Evolutionary conservation across 2,797 vertebrate genomes (phyloP).

Genomic region (Nannoperca obscura): DNA sequence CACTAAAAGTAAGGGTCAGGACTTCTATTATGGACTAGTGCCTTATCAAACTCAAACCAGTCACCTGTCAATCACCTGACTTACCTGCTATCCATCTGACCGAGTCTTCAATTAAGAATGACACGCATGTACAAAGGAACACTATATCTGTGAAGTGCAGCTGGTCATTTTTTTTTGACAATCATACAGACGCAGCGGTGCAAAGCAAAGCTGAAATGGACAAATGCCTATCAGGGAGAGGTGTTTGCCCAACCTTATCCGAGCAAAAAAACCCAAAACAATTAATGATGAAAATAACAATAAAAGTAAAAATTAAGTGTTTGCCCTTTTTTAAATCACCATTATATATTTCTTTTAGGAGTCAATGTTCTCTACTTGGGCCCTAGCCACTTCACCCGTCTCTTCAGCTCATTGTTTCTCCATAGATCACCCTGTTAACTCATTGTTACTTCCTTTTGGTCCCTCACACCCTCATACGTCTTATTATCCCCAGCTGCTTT

Average conservation of each 20-base stretch:
- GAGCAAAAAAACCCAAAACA: background rate
- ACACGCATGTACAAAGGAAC: slow-evolving; percentile 55
- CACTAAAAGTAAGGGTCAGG: slow-evolving; percentile 79
- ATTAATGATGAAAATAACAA: background rate
- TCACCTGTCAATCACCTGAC: slow-evolving; percentile 81
- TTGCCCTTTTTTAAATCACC: background rate
- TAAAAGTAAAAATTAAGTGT: background rate
- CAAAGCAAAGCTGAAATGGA: slow-evolving; percentile 42
- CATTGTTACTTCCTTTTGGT: slow-evolving; percentile 69
- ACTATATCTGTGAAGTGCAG: slow-evolving; percentile 67
- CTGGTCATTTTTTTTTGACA: slow-evolving; percentile 42
- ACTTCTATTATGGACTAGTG: slow-evolving; percentile 76
- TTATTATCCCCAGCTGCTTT: slow-evolving; percentile 76
- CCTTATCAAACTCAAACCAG: slow-evolving; percentile 79
- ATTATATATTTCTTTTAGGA: slow-evolving; percentile 14
- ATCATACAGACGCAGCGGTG: slow-evolving; percentile 19
- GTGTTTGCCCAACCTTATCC: background rate
- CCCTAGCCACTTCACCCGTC: slow-evolving; percentile 74
- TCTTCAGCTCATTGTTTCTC: slow-evolving; percentile 59
- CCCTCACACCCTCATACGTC: slow-evolving; percentile 65
- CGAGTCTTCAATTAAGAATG: slow-evolving; percentile 69
- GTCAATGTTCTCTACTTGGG: slow-evolving; percentile 14
- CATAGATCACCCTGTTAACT: slow-evolving; percentile 67
- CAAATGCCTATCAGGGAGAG: slow-evolving; percentile 31
- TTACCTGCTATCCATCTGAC: slow-evolving; percentile 62